These are phyloP conservation scores for Bhutanitis thaidina DNA, from an alignment of 2,888 invertebrate species.

Conservation along the genomic window DNA sequence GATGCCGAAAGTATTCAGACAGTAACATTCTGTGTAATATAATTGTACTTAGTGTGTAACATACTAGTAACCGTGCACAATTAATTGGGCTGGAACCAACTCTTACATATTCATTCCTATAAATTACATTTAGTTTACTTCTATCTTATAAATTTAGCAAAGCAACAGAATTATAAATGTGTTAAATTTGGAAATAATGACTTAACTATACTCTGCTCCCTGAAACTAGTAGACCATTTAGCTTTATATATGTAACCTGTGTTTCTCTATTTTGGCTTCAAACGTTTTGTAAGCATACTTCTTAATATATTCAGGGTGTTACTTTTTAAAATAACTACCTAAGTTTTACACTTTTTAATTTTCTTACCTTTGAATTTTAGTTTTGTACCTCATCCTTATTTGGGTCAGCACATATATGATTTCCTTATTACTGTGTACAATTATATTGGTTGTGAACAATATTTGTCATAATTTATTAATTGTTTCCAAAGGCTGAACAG, in stretches of 20 bases:
- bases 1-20: background rate
- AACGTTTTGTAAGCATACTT: too few species aligned
- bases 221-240: background rate
- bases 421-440: too few species aligned
- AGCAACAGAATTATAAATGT: background rate
- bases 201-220: background rate
- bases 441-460: slow-evolving; percentile 19
- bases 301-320: slow-evolving; percentile 13
- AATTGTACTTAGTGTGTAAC: background rate
- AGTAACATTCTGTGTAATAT: background rate
- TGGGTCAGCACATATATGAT: background rate
- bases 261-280: background rate
- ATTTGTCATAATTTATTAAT: slow-evolving; percentile 12
- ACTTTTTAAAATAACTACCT: slow-evolving; percentile 13
- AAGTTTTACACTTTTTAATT: background rate
- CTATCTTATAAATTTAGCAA: background rate
- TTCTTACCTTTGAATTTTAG: background rate
- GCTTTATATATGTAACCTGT: background rate
- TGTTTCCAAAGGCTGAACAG: background rate
- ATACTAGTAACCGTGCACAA: background rate
- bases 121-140: slow-evolving; percentile 4
- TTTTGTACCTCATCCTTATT: background rate
- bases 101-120: slow-evolving; percentile 9
- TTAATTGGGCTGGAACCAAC: slow-evolving; percentile 18
- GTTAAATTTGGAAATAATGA: background rate